Base-by-base conservation (phyloP, 2,888 invertebrate genomes). In the Congeria kusceri region DNA sequence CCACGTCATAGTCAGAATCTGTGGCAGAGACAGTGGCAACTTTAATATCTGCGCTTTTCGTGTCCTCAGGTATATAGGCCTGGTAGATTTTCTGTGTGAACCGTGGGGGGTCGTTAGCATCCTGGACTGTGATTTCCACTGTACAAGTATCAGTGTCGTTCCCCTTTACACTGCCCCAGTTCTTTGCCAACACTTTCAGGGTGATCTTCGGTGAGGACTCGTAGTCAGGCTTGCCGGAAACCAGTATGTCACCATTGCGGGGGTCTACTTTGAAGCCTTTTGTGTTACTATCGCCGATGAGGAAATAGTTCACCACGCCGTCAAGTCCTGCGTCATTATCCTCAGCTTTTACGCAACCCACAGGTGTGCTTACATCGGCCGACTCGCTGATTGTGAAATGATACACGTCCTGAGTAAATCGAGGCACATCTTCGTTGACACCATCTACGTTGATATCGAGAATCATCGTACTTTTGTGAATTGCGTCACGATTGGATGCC, bases 81-180 rank as follows among this genome's bases (percentile, higher is more conserved):
- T 74, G 18, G 92, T 98, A 98, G 25, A 95, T 92, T 63, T 95
- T 95, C 89, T 96, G 95, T n/a, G 96, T 93, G 92, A 99, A 99
- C 92, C 97, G 97, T 0, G 98, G 98, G 0, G 98, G 98, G 94
- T 98, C 98, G 92, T 98, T 98, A 25, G 98, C 98, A 93, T 98
- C 98, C 94, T 98, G 97, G 81, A 99, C 97, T 0, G 97, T 96
- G 80, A 99, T 96, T 62, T 97, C 97, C 0, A 99, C 97, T 94
- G 97, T 97, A 3, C 98, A 98, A 94, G 97, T 98, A 91, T 98
- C 98, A 0, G 98, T 98, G 90, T 98, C 98, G 92, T 98, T 98
- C 3, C 98, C 98, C 49, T 96, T 95, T 86, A 99, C 98, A 23
- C 98, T 97, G 18, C 98, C 98, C 64, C 96, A 96, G 92, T 99